Conservation (phyloP, 1,140 invertebrate species). For the Batillaria attramentaria region DNA sequence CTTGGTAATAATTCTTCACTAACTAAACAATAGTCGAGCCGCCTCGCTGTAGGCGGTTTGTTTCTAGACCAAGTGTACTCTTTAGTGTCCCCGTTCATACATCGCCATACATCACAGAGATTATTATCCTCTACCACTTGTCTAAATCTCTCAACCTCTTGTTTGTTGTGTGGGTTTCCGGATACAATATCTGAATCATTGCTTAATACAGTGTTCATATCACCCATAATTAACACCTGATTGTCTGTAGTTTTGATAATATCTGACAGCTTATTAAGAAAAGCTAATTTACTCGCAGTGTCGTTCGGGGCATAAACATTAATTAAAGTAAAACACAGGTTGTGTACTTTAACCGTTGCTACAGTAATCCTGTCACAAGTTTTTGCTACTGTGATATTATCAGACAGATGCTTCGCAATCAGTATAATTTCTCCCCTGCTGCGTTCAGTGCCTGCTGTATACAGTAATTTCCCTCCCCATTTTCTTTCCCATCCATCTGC, state of each 20-base stretch:
- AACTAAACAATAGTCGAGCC: conserved; percentile 5
- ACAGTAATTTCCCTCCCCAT: conserved; percentile 1
- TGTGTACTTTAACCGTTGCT: too few relatives aligned
- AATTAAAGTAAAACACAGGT: too few relatives aligned
- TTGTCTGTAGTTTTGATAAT: too few relatives aligned
- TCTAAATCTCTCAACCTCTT: neutral
- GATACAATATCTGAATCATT: conserved; percentile 10
- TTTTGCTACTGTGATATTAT: too few relatives aligned
- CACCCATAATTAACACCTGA: too few relatives aligned
- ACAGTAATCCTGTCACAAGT: too few relatives aligned
- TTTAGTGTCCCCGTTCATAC: neutral
- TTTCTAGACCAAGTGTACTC: neutral
- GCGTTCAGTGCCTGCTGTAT: neutral
- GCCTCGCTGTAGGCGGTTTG: neutral
- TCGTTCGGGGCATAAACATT: too few relatives aligned
- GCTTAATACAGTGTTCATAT: neutral
- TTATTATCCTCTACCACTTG: neutral
- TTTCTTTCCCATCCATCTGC: neutral
- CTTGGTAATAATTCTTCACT: neutral
- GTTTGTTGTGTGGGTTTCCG: neutral
- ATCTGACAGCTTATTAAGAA: too few relatives aligned
- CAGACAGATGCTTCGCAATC: too few relatives aligned
- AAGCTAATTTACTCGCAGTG: too few relatives aligned
- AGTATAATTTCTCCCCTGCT: too few relatives aligned
- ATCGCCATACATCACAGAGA: neutral